Percentiles rank a stretch among this genome's conserved stretches.
phyloP scores from a whole-genome alignment of 2,113 vertebrate genomes.

The Merops nubicus region DNA sequence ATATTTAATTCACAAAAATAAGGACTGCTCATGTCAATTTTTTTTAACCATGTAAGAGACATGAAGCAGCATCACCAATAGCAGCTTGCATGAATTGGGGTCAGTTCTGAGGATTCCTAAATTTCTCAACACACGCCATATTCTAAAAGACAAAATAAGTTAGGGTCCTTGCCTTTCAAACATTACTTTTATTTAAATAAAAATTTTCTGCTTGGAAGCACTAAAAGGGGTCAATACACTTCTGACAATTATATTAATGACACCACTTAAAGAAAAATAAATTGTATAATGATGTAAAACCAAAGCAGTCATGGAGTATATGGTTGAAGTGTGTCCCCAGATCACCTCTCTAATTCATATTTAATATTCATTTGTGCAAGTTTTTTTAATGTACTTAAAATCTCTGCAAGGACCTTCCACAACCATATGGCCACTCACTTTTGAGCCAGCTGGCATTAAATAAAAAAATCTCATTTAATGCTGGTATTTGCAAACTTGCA shows the following conservation, averaged over 20 bases:
- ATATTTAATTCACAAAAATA: not conserved
- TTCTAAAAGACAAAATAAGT: not conserved
- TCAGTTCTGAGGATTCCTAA: not conserved
- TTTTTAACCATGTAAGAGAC: not conserved
- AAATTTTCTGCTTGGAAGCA: not conserved
- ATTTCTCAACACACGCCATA: not conserved
- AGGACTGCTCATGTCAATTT: not conserved
- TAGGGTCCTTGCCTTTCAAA: not conserved
- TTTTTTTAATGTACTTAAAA: not conserved
- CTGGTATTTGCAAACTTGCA: not conserved
- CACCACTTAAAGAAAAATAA: not conserved
- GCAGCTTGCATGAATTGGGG: not conserved
- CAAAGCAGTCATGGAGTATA: not conserved
- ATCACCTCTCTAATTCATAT: not conserved
- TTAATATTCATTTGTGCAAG: not conserved
- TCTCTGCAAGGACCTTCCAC: not conserved
- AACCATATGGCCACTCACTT: not conserved
- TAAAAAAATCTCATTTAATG: not conserved
- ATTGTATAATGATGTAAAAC: not conserved
- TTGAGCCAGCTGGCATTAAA: not conserved
- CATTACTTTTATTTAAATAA: not conserved
- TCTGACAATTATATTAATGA: not conserved
- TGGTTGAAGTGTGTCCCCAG: not conserved
- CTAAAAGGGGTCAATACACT: not conserved
- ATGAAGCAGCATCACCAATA: not conserved